Conservation (phyloP, 2,888 invertebrate genomes). For the Eupithecia subfuscata region DNA sequence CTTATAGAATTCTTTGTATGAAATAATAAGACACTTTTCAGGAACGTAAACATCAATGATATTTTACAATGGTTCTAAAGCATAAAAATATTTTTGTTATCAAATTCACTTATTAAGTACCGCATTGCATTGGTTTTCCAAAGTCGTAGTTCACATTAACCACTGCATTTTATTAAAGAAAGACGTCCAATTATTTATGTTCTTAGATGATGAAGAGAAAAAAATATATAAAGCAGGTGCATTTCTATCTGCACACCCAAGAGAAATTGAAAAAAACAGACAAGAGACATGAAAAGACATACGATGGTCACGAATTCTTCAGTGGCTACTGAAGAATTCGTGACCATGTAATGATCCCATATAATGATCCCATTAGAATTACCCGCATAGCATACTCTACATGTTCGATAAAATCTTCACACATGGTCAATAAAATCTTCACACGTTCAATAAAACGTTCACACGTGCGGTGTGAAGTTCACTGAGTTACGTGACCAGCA, state of each 20-base stretch:
- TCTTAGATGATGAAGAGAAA: too few species aligned
- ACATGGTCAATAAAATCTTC: neutral
- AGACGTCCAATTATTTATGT: too few species aligned
- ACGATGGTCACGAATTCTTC: conserved; percentile 5
- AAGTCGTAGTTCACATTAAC: too few species aligned
- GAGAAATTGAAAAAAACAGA: neutral
- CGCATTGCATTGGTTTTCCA: too few species aligned
- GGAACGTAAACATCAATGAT: too few species aligned
- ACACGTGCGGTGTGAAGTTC: conserved; percentile 18
- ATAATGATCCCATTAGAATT: conserved; percentile 30
- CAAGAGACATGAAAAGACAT: neutral
- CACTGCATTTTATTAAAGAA: too few species aligned
- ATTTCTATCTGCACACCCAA: neutral
- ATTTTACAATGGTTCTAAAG: too few species aligned
- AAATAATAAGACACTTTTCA: too few species aligned
- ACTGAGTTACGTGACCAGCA: conserved; percentile 28
- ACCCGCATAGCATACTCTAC: conserved; percentile 21
- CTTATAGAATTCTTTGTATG: too few species aligned
- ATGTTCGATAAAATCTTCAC: conserved; percentile 25
- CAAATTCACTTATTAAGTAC: too few species aligned
- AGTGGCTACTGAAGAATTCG: too few species aligned
- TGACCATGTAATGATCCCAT: conserved; percentile 28
- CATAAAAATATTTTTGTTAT: too few species aligned
- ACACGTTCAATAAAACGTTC: conserved; percentile 26
- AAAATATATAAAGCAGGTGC: neutral